Base-by-base conservation (phyloP, 2,888 invertebrate genomes). In the Eretmocerus hayati region DNA sequence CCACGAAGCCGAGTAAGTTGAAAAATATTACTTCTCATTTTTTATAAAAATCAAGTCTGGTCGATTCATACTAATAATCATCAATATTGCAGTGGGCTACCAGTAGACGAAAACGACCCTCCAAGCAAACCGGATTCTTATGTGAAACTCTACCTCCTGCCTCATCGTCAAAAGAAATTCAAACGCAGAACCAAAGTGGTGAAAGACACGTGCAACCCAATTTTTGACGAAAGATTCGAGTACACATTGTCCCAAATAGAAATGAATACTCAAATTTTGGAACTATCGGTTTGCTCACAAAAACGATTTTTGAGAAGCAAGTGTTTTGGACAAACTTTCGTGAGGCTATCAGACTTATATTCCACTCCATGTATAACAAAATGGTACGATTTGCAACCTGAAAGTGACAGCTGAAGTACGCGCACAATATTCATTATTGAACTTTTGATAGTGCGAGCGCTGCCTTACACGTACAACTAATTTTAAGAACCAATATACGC, bases 1-100 rank as follows among this genome's bases (percentile, higher is more conserved):
- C 2, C 92, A 94, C 71, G 90, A 89, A 76, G 85, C 93, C 56
- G 82, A 84, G 89, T 91, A 79, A 81, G 87, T 79, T 26, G 26
- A 26, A 26, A 11, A 26, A 6, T 26, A n/a, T n/a, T n/a, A n/a
- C n/a, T n/a, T n/a, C n/a, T n/a, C n/a, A n/a, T n/a, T n/a, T n/a
- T n/a, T n/a, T n/a, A n/a, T n/a, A n/a, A n/a, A n/a, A n/a, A n/a
- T n/a, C n/a, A n/a, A n/a, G n/a, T n/a, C n/a, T n/a, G n/a, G n/a
- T n/a, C n/a, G n/a, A n/a, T n/a, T n/a, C n/a, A n/a, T n/a, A n/a
- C n/a, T n/a, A n/a, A n/a, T n/a, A n/a, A n/a, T n/a, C n/a, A n/a
- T n/a, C n/a, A n/a, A n/a, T 20, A 9, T 71, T 33, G 11, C 33
- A 33, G 33, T 33, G 6, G 15, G 5, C 15, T 33, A 16, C 33